phyloP scores from a whole-genome alignment of 2,888 invertebrate species.

The Cosmopolites sordidus region DNA sequence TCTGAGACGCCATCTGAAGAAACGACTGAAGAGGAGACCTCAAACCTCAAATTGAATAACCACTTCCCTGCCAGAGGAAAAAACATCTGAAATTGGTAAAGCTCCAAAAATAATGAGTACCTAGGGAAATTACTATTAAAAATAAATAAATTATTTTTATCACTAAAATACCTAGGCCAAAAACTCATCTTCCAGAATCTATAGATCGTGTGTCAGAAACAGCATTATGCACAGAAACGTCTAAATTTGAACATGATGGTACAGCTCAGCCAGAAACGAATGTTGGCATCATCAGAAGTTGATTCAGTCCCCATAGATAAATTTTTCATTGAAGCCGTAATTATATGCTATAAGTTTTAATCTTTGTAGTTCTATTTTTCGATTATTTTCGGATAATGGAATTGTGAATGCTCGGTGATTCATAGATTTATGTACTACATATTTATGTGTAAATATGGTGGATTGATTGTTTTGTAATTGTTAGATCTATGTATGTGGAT shows the following conservation, averaged over 20 bases:
- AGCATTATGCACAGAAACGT: slow-evolving; percentile 13
- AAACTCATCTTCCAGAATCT: slow-evolving; percentile 33
- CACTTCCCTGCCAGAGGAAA: slow-evolving; percentile 3
- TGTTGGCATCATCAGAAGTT: too few relatives aligned
- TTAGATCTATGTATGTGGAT: too few relatives aligned
- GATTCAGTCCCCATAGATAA: too few relatives aligned
- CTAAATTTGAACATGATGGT: slow-evolving; percentile 7
- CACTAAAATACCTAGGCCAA: slow-evolving; percentile 31
- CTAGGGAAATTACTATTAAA: slow-evolving; percentile 9
- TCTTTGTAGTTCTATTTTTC: too few relatives aligned
- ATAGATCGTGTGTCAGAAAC: slow-evolving; percentile 35
- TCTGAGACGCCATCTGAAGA: slow-evolving; percentile 10
- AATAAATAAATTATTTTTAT: slow-evolving; percentile 30
- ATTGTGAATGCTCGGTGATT: too few relatives aligned
- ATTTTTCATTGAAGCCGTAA: too few relatives aligned
- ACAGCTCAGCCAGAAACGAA: slow-evolving; percentile 2
- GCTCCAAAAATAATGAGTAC: slow-evolving; percentile 5
- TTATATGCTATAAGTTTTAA: too few relatives aligned
- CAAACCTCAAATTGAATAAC: slow-evolving; percentile 1
- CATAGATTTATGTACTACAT: too few relatives aligned
- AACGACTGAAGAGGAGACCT: slow-evolving; percentile 12
- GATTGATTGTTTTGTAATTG: too few relatives aligned
- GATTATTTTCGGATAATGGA: too few relatives aligned
- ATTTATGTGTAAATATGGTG: too few relatives aligned
- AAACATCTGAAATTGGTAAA: slow-evolving; percentile 5